phyloP scores from a whole-genome alignment of 2,113 vertebrate species.

The Emydocephalus ijimae region DNA sequence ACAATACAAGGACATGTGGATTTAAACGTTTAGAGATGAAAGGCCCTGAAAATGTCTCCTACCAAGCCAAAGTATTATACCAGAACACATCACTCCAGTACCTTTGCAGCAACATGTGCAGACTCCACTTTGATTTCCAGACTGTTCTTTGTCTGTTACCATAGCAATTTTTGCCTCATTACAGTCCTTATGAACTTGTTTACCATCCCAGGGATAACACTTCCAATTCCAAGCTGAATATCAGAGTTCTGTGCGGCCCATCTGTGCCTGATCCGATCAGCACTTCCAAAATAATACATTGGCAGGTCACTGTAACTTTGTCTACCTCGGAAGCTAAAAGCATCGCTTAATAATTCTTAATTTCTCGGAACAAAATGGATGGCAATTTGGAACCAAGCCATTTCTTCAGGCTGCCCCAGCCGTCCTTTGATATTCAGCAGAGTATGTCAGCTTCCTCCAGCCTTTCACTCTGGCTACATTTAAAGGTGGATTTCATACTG shows the following conservation, averaged over 20 bases:
- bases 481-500: background rate
- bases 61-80: background rate
- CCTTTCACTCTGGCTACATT: background rate
- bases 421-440: background rate
- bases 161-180: conserved; percentile 60
- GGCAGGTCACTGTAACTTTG: conserved; percentile 39
- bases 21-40: background rate
- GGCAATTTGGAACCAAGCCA: background rate
- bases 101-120: background rate
- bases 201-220: conserved; percentile 60
- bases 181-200: conserved; percentile 64
- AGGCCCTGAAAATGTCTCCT: background rate
- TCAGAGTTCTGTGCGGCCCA: conserved; percentile 60
- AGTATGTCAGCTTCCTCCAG: background rate
- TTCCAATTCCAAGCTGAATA: conserved; percentile 45
- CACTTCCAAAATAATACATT: conserved; percentile 33
- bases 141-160: conserved; percentile 59
- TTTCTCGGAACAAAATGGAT: background rate
- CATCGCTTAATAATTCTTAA: background rate
- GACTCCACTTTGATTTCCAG: conserved; percentile 43
- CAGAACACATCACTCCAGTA: background rate
- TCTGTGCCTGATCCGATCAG: conserved; percentile 54
- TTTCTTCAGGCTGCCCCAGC: background rate
- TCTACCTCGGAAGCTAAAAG: background rate
- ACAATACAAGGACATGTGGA: background rate